A percentile compares a stretch with the other conserved stretches of the same genome.
These are phyloP conservation scores for Rhinella marina DNA, from an alignment of 2,797 vertebrate species.

Conservation along the genomic window DNA sequence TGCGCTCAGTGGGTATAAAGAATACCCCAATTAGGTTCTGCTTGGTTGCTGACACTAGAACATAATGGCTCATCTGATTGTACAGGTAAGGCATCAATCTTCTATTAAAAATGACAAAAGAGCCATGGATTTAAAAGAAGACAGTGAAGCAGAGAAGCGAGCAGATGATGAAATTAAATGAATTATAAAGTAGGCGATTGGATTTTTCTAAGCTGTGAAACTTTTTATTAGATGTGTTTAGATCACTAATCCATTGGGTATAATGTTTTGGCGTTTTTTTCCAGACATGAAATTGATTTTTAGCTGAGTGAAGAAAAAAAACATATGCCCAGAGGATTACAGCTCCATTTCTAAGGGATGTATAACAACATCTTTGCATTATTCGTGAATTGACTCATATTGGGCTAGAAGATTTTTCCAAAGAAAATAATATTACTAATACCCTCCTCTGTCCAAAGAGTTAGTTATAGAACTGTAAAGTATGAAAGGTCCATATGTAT, in stretches of 20 bases:
- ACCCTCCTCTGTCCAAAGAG: not conserved
- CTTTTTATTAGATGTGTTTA: conserved; percentile 57
- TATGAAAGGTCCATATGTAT: not conserved
- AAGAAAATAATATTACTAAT: not conserved
- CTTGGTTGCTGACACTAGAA: conserved; percentile 12
- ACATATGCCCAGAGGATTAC: conserved; percentile 50
- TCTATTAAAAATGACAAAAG: conserved; percentile 45
- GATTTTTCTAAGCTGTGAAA: conserved; percentile 54
- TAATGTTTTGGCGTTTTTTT: conserved; percentile 50
- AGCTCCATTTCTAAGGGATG: conserved; percentile 41
- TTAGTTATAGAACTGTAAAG: not conserved
- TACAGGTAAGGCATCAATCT: conserved; percentile 40
- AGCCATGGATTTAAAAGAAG: conserved; percentile 33
- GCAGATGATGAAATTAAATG: conserved; percentile 51
- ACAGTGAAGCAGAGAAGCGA: conserved; percentile 21
- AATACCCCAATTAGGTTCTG: conserved; percentile 11
- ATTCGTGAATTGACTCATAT: conserved; percentile 45
- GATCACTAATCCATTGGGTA: conserved; percentile 57
- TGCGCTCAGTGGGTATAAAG: not conserved
- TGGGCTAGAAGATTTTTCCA: conserved; percentile 1
- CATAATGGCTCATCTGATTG: conserved; percentile 37
- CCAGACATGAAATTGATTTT: conserved; percentile 57
- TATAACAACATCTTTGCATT: conserved; percentile 52
- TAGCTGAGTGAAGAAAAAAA: conserved; percentile 50
- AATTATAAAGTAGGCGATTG: conserved; percentile 54